These are phyloP conservation scores for Gortyna flavago DNA, from an alignment of 2,888 invertebrate genomes.

Conservation along the genomic window DNA sequence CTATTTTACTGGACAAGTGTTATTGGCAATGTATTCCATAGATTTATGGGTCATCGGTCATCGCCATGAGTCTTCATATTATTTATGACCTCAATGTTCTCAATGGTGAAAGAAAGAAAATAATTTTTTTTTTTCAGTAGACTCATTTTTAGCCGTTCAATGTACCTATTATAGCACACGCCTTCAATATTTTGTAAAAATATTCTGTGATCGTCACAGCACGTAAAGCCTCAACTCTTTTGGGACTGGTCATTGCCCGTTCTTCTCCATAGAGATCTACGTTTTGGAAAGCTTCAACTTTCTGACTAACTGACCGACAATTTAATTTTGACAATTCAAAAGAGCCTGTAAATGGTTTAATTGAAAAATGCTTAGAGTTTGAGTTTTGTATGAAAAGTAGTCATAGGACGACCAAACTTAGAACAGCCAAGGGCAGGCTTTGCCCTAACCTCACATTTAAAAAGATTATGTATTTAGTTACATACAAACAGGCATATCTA, in stretches of 20 bases:
- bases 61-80: no score
- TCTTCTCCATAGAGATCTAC: no score
- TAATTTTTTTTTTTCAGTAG: no score
- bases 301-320: no score
- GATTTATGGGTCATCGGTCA: not conserved
- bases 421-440: not conserved
- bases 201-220: not conserved
- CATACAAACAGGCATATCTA: not conserved
- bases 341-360: no score
- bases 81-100: not conserved
- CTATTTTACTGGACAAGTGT: not conserved
- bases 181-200: not conserved
- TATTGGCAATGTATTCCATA: not conserved
- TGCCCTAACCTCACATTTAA: not conserved
- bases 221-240: not conserved
- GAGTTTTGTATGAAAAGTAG: not conserved
- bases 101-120: not conserved
- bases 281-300: no score
- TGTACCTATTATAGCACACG: not conserved
- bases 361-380: no score
- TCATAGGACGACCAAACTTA: not conserved
- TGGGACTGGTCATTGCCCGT: no score
- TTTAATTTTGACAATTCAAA: no score
- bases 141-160: not conserved
- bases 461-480: not conserved